Base-by-base conservation (phyloP, 2,888 invertebrate genomes). In the Acanthosepion esculentum region DNA sequence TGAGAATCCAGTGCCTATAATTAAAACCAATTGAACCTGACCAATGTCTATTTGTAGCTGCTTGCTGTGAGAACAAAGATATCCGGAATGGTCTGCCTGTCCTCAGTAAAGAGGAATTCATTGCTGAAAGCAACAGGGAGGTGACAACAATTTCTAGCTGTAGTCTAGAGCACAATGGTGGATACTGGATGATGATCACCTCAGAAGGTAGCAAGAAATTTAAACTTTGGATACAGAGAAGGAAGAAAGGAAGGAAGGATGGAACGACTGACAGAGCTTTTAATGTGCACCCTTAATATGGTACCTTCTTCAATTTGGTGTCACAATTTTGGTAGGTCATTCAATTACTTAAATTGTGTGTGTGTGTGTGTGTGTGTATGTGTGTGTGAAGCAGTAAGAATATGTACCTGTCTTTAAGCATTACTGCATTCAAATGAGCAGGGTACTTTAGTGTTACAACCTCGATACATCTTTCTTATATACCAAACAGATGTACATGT, bases 311-410 rank as follows among this genome's bases (percentile, higher is more conserved):
- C 78, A n/a, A 78, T 78, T 78, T 78, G 78, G 78, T 78, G 78
- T n/a, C 78, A 78, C 78, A 78, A 78, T 33, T 78, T 78, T 78
- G 78, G 78, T 78, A 78, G 78, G 78, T 78, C 78, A 78, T 78
- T 78, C n/a, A 78, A n/a, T 78, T 78, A 78, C 33, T 78, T 78
- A n/a, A 33, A 15, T 12, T n/a, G n/a, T 64, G 8, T 78, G 78
- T 26, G 3, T 8, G 23, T 64, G 26, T 26, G 29, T 64, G 64
- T 59, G 26, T 64, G 20, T 20, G 59, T 59, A 26, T 59, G 59
- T 23, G 7, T 59, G 20, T 20, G 23, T 23, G 7, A 26, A 59
- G 20, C 20, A 59, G 20, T 59, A 59, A 59, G 23, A 59, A 59
- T 4, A 20, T 5, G 23, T 23, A 59, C 20, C 7, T 59, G 59